Evolutionary conservation across 2,888 invertebrate species (phyloP), one percentile per base, ranked within the genome.

Genomic region (Anthrax anthrax): DNA sequence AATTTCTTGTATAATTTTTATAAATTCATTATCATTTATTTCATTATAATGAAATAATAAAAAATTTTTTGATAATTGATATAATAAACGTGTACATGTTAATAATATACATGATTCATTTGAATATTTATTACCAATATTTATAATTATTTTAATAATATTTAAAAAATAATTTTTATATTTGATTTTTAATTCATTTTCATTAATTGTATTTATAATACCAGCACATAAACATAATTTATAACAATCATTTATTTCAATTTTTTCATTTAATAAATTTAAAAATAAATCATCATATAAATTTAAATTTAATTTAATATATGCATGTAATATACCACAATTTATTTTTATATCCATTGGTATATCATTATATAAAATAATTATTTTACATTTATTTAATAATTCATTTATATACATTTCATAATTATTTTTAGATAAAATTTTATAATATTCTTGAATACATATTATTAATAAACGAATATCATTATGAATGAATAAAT

Each of bases 341-440:
- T 81, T 75, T 8, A 73, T 72, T 57, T 78, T 78, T 0, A 78
- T 75, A 56, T 82, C 81, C 73, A 80, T 77, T 0, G 78, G 75
- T 2, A 77, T 68, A 48, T 75, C 73, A 5, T 65, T 63, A 54
- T 76, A 63, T 41, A 62, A 61, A 47, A 75, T 57, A 9, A 72
- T 51, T 3, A 61, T 44, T 23, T 66, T 58, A 42, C 60, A 53
- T 14, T 50, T 42, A 4, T 43, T 29, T 45, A 51, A 53, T 1
- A 61, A n/a, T 9, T 42, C 23, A 6, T 23, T 23, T 8, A 6
- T 8, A 23, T 23, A 23, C 8, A 8, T 16, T 1, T 3, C 5
- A 16, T 2, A 13, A 9, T 17, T 13, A 17, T 19, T 14, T 19
- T 4, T 17, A 9, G 14, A 37, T 46, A 14, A 58, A 43, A 2